A percentile compares a stretch with the other conserved stretches of the same genome.
phyloP scores from a whole-genome alignment of 2,888 invertebrate genomes.

The Drosophila melanocephala region DNA sequence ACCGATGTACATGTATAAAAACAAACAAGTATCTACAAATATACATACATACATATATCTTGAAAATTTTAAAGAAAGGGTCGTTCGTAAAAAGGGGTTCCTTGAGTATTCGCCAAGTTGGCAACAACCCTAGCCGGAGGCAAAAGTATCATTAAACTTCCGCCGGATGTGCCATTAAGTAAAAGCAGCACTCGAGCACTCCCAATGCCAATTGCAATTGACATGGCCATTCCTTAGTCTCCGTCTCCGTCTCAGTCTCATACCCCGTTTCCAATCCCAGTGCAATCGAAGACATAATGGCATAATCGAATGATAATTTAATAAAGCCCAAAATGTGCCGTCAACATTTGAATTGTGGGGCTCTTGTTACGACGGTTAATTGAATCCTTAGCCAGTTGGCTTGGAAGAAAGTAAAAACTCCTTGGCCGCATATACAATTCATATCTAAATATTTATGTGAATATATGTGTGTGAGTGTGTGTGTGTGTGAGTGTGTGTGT shows the following conservation, averaged over 20 bases:
- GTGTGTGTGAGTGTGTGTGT: conserved; percentile 21
- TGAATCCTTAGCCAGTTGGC: conserved; percentile 64
- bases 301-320: conserved; percentile 82
- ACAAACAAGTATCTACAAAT: background rate
- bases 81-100: conserved; percentile 46
- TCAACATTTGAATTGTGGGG: conserved; percentile 79
- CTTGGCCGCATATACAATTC: conserved; percentile 36
- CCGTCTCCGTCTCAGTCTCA: background rate
- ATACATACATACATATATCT: conserved; percentile 12
- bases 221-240: conserved; percentile 15
- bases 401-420: conserved; percentile 32
- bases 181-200: conserved; percentile 19
- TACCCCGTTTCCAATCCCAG: conserved; percentile 43
- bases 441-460: conserved; percentile 42
- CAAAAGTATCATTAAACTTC: conserved; percentile 67
- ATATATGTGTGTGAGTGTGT: background rate
- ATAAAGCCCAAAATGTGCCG: conserved; percentile 74
- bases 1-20: conserved; percentile 14
- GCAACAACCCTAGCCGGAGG: conserved; percentile 56
- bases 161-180: conserved; percentile 76
- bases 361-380: conserved; percentile 61
- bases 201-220: conserved; percentile 42
- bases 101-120: conserved; percentile 45
- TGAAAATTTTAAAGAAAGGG: conserved; percentile 54
- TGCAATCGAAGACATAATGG: conserved; percentile 77